Evolutionary conservation across 2,113 vertebrate species (phyloP).

Genomic region (Uropsilus gracilis): DNA sequence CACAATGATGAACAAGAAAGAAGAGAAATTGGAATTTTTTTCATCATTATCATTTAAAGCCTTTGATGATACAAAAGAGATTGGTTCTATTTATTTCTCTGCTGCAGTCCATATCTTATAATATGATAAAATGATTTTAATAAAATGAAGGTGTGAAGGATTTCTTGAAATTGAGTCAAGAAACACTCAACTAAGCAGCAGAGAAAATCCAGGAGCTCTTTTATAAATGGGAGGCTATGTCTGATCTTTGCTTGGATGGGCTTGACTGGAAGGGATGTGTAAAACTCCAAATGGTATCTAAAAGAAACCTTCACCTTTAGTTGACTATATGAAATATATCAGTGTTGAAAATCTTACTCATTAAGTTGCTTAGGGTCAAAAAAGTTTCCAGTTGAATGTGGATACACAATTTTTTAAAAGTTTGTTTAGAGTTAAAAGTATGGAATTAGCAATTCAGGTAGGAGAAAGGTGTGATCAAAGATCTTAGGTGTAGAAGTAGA

Average conservation of each 20-base stretch:
- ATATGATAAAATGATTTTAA: constrained; percentile 76
- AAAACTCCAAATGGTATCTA: not conserved
- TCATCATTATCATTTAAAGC: constrained; percentile 74
- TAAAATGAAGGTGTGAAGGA: constrained; percentile 68
- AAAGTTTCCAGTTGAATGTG: not conserved
- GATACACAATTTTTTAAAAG: not conserved
- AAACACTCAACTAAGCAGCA: constrained; percentile 57
- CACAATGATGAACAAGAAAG: constrained; percentile 82
- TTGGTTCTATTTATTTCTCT: constrained; percentile 82
- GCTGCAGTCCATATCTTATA: constrained; percentile 55
- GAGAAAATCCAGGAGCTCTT: constrained; percentile 8
- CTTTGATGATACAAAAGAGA: constrained; percentile 81
- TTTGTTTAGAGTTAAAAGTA: not conserved
- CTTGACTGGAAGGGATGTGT: not conserved
- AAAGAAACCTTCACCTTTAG: not conserved
- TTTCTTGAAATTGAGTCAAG: constrained; percentile 79
- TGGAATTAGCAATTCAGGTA: not conserved
- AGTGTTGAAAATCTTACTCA: not conserved
- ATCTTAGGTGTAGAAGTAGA: not conserved
- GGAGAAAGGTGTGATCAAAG: not conserved
- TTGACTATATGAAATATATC: not conserved
- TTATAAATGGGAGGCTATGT: not conserved
- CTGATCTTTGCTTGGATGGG: not conserved
- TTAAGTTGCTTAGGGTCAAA: not conserved
- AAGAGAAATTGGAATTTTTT: constrained; percentile 51